A percentile compares a stretch with the other conserved stretches of the same genome.
These are phyloP conservation scores for Psophia crepitans DNA, from an alignment of 2,113 vertebrate species.

Conservation along the genomic window DNA sequence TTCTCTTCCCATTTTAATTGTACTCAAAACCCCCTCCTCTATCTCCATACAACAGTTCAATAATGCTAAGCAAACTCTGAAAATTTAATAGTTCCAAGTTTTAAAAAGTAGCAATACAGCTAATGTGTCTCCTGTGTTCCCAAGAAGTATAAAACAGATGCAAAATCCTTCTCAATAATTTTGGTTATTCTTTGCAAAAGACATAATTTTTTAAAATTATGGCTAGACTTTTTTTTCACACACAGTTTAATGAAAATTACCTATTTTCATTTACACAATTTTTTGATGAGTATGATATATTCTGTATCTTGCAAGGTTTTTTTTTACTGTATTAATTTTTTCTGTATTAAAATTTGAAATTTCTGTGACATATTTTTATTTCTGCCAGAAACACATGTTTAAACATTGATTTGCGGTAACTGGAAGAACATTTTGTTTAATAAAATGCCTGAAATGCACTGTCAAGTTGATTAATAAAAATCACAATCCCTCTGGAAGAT, in stretches of 20 bases:
- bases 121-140: neutral
- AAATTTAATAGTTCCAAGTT: neutral
- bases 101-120: neutral
- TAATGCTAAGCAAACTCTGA: neutral
- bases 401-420: neutral
- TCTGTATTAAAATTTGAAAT: neutral
- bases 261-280: neutral
- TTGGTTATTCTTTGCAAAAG: neutral
- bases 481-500: neutral
- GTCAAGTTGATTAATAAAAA: neutral
- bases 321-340: neutral
- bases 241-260: neutral
- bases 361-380: neutral
- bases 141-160: neutral
- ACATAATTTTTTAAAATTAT: rapidly evolving
- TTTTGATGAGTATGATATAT: neutral
- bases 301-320: neutral
- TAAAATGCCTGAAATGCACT: neutral
- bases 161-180: neutral
- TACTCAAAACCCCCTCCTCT: neutral
- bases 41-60: neutral
- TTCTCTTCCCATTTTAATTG: neutral
- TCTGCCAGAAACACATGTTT: neutral
- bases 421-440: neutral
- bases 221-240: neutral